Base-by-base conservation (phyloP, 2,888 invertebrate species). In the Megamerina dolium region DNA sequence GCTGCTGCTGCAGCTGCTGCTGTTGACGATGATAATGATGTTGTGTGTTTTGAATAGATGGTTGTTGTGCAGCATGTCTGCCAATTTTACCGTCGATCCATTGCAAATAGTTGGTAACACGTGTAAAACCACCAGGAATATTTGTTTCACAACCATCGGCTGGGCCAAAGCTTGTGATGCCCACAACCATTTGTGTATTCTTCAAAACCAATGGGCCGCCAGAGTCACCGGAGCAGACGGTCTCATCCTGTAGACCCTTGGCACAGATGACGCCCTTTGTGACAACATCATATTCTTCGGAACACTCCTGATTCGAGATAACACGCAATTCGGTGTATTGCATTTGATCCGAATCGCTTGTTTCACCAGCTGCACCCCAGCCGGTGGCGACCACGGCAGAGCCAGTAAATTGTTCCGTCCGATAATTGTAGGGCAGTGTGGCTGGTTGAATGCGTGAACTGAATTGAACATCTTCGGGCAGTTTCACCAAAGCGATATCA, bases 91-190 rank as follows among this genome's bases (percentile, higher is more conserved):
- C 53, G 31, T 57, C 56, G 34, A 70, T 71, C 70, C 70, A 70
- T 47, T 63, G 55, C 33, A 71, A 46, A 48, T 68, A 71, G 31
- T 61, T 51, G 3, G 68, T 64, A 3, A 70, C 64, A 19, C 71
- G 54, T 1, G 67, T 67, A 48, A 70, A 70, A 9, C 70, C 71
- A 1, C 67, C 66, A 2, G 70, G 63, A n/a, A 66, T 56, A 32
- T 58, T 64, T 6, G 60, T 63, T 39, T 68, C 64, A 48, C 70
- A 71, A 1, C 65, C 64, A 43, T 62, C 59, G 14, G 62, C 61
- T 0, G 66, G 66, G 1, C 70, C 71, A 41, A 71, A 71, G 39
- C 71, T 71, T 0, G 71, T 70, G 3, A 71, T 57, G 35, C 70
- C 71, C 32, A 71, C 60, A n/a, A 71, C 56, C 1, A 54, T 45